Percentiles rank a stretch among this genome's conserved stretches.
These are phyloP conservation scores for Nymphalis c-album DNA, from an alignment of 2,888 invertebrate genomes.

Conservation along the genomic window DNA sequence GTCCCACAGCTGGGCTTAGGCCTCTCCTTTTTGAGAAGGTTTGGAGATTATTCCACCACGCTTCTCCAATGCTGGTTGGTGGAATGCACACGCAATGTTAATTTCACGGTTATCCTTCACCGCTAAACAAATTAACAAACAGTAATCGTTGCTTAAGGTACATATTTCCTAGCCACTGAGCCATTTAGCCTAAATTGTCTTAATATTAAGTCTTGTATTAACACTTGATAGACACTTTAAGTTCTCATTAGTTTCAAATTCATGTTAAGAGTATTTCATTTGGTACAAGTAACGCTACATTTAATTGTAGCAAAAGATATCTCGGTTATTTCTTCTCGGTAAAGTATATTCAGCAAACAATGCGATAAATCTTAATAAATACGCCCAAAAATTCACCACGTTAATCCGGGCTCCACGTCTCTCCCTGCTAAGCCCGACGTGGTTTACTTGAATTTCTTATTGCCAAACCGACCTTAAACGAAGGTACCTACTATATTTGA, in stretches of 20 bases:
- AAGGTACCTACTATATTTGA: constrained; percentile 10
- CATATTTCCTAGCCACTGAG: no score
- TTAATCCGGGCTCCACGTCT: constrained; percentile 30
- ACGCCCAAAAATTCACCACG: constrained; percentile 39
- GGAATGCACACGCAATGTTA: no score
- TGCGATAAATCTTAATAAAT: constrained; percentile 46
- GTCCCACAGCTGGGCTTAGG: no score
- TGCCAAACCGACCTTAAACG: constrained; percentile 16
- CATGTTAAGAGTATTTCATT: neutral
- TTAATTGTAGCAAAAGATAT: constrained; percentile 32
- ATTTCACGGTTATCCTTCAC: no score
- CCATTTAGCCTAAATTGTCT: no score
- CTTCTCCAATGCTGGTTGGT: no score
- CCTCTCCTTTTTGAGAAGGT: no score
- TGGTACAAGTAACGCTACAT: constrained; percentile 6
- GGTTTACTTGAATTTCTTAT: constrained; percentile 36
- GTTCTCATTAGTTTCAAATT: neutral
- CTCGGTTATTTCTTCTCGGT: constrained; percentile 25
- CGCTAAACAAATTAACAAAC: no score
- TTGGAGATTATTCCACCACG: no score
- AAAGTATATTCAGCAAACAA: constrained; percentile 39
- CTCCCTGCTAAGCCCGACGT: constrained; percentile 20
- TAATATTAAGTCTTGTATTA: neutral
- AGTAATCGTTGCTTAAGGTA: no score
- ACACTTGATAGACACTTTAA: neutral